Evolutionary conservation across 2,888 invertebrate species (phyloP), one percentile per base, ranked within the genome.

Genomic region (Ophioninae sp.): DNA sequence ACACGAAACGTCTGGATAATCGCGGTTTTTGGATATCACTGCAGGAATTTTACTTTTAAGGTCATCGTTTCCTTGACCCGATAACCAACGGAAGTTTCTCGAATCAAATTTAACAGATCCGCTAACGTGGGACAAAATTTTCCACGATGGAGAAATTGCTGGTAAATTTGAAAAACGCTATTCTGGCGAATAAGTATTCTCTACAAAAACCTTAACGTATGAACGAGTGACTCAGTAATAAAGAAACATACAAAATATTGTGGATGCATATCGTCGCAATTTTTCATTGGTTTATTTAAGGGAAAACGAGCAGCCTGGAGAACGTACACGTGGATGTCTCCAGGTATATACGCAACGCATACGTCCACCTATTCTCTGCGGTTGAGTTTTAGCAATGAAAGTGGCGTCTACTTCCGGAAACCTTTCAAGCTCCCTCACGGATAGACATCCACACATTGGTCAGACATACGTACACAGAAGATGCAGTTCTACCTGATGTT

Each of bases 401-500:
- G 37, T 23, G 61, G 51, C 51, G 20, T 64, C 68, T 51, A 51
- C 58, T 23, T 51, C 17, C 64, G 30, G 59, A 67, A 68, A 69
- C 74, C 74, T 80, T 74, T 58, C 59, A 69, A 83, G 76, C 75
- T 23, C 63, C 6, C 20, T 81, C 59, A 64, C 30, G 64, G 58
- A 59, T n/a, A 64, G 10, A 39, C 22, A 41, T 41, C 10, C 67
- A 37, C 41, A 61, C 69, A 72, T 44, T 68, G 63, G 68, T 51
- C 37, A 44, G 51, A 65, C 67, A 61, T 69, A 71, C 44, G 39
- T 10, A 71, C 41, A 63, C n/a, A 63, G 30, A 58, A 59, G 69
- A 69, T 75, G 63, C 71, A 78, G 82, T 75, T 76, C 68, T 76
- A 59, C 79, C 74, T 81, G 23, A 82, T 81, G 64, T 81, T 81